These are phyloP conservation scores for Procambarus virginalis DNA, from an alignment of 1,140 invertebrate species.

Conservation along the genomic window DNA sequence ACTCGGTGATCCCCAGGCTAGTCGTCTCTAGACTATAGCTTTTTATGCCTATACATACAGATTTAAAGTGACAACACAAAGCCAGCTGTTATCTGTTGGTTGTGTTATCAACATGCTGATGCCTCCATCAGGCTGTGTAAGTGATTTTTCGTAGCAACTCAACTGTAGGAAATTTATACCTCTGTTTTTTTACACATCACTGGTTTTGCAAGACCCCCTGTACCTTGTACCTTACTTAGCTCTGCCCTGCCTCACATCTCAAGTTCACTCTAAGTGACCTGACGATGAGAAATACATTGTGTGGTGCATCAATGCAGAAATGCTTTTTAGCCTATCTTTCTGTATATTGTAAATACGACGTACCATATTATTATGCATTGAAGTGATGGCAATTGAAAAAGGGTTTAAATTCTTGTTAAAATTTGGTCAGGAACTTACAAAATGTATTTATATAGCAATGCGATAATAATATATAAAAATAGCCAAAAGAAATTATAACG, in stretches of 20 bases:
- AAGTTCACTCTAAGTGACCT: background rate
- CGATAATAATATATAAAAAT: no score
- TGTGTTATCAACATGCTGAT: background rate
- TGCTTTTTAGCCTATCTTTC: background rate
- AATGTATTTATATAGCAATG: no score
- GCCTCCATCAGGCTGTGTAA: background rate
- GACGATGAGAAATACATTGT: conserved; percentile 34
- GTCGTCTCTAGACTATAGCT: no score
- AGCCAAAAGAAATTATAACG: no score
- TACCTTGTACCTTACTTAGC: background rate
- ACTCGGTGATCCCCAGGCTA: background rate
- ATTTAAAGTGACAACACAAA: background rate
- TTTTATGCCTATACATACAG: no score
- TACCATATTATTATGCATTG: background rate
- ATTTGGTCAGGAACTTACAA: background rate
- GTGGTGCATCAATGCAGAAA: conserved; percentile 37
- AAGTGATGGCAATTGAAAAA: background rate
- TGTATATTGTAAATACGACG: background rate
- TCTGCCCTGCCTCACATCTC: conserved; percentile 36
- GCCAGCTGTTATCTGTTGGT: background rate
- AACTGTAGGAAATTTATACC: background rate
- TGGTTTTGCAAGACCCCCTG: background rate
- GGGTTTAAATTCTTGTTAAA: background rate
- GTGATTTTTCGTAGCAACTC: background rate
- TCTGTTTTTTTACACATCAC: background rate